A percentile compares a stretch with the other conserved stretches of the same genome.
These are phyloP conservation scores for Frankliniella intonsa DNA, from an alignment of 2,888 invertebrate genomes.

Conservation along the genomic window DNA sequence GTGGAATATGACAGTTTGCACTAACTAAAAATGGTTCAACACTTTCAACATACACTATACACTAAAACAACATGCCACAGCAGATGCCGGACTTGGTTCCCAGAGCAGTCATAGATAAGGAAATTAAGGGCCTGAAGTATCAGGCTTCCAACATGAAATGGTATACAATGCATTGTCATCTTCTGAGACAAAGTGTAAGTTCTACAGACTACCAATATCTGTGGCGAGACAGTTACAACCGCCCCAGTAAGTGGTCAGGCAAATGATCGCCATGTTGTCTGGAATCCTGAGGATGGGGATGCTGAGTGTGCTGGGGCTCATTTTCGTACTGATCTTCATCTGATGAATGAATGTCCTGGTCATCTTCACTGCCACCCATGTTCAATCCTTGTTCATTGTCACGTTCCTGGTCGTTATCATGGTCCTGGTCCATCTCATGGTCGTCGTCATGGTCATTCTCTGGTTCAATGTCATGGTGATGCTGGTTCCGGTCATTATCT, in stretches of 20 bases:
- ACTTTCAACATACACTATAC: not conserved
- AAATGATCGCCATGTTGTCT: not conserved
- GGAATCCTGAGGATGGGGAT: not conserved
- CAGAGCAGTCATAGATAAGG: slow-evolving; percentile 14
- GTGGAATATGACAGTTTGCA: slow-evolving; percentile 18
- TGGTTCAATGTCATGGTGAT: not conserved
- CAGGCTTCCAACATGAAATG: not conserved
- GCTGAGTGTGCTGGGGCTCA: not conserved
- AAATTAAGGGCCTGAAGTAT: not conserved
- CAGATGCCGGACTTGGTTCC: slow-evolving; percentile 12
- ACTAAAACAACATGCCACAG: slow-evolving; percentile 13
- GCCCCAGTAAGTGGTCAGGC: not conserved
- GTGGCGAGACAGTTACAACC: not conserved
- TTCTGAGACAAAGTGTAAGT: not conserved
- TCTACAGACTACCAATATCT: not conserved
- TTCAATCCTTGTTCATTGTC: not conserved
- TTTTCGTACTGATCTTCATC: slow-evolving; percentile 5
- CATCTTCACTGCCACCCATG: not conserved
- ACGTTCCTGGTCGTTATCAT: not conserved
- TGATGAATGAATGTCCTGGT: not conserved
- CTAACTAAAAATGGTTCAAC: slow-evolving; percentile 20
- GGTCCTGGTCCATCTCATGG: not conserved
- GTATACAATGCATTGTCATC: slow-evolving; percentile 4
- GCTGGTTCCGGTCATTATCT: not conserved
- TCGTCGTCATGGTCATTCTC: slow-evolving; percentile 5